phyloP scores from a whole-genome alignment of 2,888 invertebrate species.

The Hypselothyrea guttata region DNA sequence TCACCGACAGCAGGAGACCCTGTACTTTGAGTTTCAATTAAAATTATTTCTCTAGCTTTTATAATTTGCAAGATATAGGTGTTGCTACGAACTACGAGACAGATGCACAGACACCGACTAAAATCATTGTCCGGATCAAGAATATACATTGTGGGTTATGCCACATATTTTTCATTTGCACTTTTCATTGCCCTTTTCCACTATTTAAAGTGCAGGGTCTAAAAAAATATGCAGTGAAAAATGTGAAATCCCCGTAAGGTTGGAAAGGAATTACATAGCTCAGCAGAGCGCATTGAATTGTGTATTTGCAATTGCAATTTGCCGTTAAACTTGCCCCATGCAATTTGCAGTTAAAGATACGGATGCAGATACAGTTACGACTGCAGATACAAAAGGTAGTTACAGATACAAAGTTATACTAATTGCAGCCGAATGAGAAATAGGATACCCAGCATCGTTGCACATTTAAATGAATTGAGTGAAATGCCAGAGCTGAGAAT shows the following conservation, averaged over 20 bases:
- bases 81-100: too few relatives aligned
- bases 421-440: conserved; percentile 13
- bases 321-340: conserved; percentile 20
- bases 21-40: too few relatives aligned
- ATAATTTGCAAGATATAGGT: too few relatives aligned
- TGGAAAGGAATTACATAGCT: conserved; percentile 31
- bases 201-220: too few relatives aligned
- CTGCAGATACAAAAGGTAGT: background rate
- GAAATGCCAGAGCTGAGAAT: too few relatives aligned
- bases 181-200: too few relatives aligned
- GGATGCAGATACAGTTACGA: conserved; percentile 4
- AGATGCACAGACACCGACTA: too few relatives aligned
- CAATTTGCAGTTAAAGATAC: conserved; percentile 32
- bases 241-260: conserved; percentile 7
- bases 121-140: too few relatives aligned
- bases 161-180: too few relatives aligned
- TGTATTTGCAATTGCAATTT: conserved; percentile 18
- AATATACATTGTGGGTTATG: too few relatives aligned
- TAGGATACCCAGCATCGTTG: conserved; percentile 1
- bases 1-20: too few relatives aligned
- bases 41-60: too few relatives aligned
- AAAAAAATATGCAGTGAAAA: conserved; percentile 24
- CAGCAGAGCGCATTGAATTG: conserved; percentile 40
- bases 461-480: conserved; percentile 1
- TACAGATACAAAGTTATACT: conserved; percentile 11